Conservation (phyloP, 2,888 invertebrate species). For the Troglohyphantes excavatus region DNA sequence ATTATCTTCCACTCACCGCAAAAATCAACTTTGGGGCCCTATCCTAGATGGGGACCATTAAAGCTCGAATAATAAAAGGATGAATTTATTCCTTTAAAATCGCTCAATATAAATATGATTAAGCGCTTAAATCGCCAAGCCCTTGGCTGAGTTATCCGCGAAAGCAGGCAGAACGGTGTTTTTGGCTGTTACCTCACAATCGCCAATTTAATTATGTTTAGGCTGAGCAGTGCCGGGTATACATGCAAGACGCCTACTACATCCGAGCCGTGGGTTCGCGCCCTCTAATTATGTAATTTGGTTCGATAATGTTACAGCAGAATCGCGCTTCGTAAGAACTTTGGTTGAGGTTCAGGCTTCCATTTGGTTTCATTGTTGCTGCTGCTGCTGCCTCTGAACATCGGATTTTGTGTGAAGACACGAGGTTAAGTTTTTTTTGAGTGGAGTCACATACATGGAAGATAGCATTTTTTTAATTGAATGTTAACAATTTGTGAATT, state of each 20-base stretch:
- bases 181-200: slow-evolving; percentile 57
- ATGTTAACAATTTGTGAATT: no score
- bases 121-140: slow-evolving; percentile 71
- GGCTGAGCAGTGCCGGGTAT: slow-evolving; percentile 27
- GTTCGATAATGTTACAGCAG: slow-evolving; percentile 43
- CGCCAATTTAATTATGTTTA: slow-evolving; percentile 70
- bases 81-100: slow-evolving; percentile 69
- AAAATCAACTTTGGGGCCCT: no score
- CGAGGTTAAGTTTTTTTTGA: not conserved
- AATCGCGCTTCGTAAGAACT: not conserved
- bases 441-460: no score
- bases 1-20: not conserved
- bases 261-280: slow-evolving; percentile 62
- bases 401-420: not conserved
- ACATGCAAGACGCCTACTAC: slow-evolving; percentile 75
- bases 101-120: slow-evolving; percentile 77
- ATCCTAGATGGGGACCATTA: slow-evolving; percentile 33
- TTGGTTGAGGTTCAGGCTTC: slow-evolving; percentile 29
- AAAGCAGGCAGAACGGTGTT: slow-evolving; percentile 26
- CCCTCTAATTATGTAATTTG: slow-evolving; percentile 76
- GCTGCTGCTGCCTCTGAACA: slow-evolving; percentile 3
- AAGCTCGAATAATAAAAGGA: slow-evolving; percentile 36
- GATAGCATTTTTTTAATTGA: no score
- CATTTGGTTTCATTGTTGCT: slow-evolving; percentile 46
- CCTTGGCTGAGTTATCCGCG: slow-evolving; percentile 36